phyloP scores from a whole-genome alignment of 2,888 invertebrate genomes.

The Macaria notata region DNA sequence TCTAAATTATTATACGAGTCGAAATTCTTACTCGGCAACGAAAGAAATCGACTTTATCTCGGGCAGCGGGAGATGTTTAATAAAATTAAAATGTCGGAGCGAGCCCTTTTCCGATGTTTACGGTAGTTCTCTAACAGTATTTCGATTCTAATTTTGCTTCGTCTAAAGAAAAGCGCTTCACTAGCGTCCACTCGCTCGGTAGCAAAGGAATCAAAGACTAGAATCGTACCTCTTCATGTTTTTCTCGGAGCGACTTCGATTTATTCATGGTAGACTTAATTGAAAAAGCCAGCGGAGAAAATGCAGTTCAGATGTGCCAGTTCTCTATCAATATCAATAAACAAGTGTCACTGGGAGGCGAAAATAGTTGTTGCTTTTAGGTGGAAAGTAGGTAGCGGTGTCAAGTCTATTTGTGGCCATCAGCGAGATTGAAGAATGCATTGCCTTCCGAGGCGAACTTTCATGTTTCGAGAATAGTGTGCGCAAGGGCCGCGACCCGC shows the following conservation, averaged over 20 bases:
- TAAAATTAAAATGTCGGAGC: conserved; percentile 77
- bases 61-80: conserved; percentile 73
- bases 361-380: conserved; percentile 18
- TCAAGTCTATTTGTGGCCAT: conserved; percentile 28
- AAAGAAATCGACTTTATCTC: conserved; percentile 80
- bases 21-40: conserved; percentile 78
- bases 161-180: conserved; percentile 47
- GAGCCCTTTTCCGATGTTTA: conserved; percentile 67
- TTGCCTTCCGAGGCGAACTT: conserved; percentile 41
- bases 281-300: conserved; percentile 1
- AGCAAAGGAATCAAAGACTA: conserved; percentile 9
- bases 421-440: conserved; percentile 42
- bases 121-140: conserved; percentile 62
- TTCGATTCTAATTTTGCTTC: conserved; percentile 65
- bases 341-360: conserved; percentile 1
- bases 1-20: conserved; percentile 82
- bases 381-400: conserved; percentile 24
- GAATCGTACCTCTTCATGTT: conserved; percentile 5
- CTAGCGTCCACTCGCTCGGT: conserved; percentile 15
- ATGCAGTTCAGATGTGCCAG: conserved; percentile 7
- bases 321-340: conserved; percentile 9
- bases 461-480: conserved; percentile 42
- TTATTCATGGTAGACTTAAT: conserved; percentile 4
- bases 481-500: conserved; percentile 24
- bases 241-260: conserved; percentile 3